Evolutionary conservation across 2,888 invertebrate species (phyloP).

Genomic region (Drosophila diplacantha): DNA sequence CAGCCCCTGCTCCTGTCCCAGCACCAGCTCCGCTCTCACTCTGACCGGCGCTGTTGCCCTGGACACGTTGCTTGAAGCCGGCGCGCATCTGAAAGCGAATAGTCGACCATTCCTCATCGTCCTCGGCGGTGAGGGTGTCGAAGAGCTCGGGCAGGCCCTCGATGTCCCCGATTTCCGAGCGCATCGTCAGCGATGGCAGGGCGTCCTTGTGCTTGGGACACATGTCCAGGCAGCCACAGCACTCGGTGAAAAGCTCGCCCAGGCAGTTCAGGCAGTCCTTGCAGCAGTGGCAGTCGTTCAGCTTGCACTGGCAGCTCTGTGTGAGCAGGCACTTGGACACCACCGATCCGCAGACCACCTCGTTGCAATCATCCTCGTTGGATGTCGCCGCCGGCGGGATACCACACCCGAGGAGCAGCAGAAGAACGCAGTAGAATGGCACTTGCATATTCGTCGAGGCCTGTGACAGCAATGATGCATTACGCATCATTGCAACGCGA

Average conservation of each 20-base stretch:
- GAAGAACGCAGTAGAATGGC: not conserved
- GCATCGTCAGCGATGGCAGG: conserved; percentile 78
- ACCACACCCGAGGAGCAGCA: not conserved
- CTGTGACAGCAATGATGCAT: conserved; percentile 37
- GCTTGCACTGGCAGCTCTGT: conserved; percentile 95
- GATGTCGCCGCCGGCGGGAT: conserved; percentile 17
- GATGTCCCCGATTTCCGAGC: conserved; percentile 90
- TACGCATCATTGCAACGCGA: conserved; percentile 2
- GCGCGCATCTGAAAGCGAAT: conserved; percentile 68
- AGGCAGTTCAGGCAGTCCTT: conserved; percentile 94
- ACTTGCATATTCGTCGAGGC: conserved; percentile 36
- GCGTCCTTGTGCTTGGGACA: conserved; percentile 87
- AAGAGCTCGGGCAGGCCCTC: conserved; percentile 91
- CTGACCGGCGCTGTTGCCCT: conserved; percentile 22
- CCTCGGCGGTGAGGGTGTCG: conserved; percentile 86
- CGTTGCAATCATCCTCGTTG: conserved; percentile 68
- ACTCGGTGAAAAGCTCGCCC: conserved; percentile 91
- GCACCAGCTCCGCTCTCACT: conserved; percentile 44
- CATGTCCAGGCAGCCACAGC: conserved; percentile 78
- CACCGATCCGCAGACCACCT: conserved; percentile 87
- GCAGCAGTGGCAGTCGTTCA: conserved; percentile 93
- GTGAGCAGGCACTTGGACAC: conserved; percentile 97
- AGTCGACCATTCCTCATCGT: conserved; percentile 73
- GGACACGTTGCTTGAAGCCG: conserved; percentile 51
- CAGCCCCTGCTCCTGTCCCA: conserved; percentile 23